These are phyloP conservation scores for Apoderus coryli DNA, from an alignment of 2,888 invertebrate genomes.

Conservation along the genomic window DNA sequence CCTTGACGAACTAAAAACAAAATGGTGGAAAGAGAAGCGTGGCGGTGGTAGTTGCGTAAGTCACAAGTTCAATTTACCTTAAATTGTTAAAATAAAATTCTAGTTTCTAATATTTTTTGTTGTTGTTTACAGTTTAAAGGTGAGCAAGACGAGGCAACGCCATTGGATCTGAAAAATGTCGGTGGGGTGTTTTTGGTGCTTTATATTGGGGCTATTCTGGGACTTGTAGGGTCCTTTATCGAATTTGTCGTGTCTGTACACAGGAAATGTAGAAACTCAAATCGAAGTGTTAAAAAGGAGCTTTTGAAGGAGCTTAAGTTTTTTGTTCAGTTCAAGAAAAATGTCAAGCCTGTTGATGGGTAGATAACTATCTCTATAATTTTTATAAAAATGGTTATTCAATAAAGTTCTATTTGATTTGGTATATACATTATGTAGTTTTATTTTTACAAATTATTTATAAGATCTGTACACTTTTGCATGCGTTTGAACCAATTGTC, in stretches of 20 bases:
- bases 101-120: too few species aligned
- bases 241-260: constrained; percentile 46
- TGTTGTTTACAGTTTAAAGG: constrained; percentile 27
- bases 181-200: constrained; percentile 75
- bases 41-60: constrained; percentile 59
- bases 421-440: too few species aligned
- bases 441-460: too few species aligned
- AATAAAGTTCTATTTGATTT: too few species aligned
- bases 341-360: too few species aligned
- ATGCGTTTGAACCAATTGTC: too few species aligned
- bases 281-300: constrained; percentile 51
- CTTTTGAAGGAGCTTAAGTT: constrained; percentile 57
- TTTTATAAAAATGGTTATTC: too few species aligned
- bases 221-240: constrained; percentile 49
- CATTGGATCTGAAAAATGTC: constrained; percentile 63
- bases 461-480: too few species aligned
- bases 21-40: constrained; percentile 82
- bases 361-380: too few species aligned
- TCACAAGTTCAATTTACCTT: too few species aligned
- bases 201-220: constrained; percentile 48
- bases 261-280: constrained; percentile 17
- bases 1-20: constrained; percentile 61
- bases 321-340: constrained; percentile 52
- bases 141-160: constrained; percentile 37
- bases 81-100: too few species aligned